Conservation (phyloP, 53 echinoderm and acorn worm species). For the Astropecten irregularis region DNA sequence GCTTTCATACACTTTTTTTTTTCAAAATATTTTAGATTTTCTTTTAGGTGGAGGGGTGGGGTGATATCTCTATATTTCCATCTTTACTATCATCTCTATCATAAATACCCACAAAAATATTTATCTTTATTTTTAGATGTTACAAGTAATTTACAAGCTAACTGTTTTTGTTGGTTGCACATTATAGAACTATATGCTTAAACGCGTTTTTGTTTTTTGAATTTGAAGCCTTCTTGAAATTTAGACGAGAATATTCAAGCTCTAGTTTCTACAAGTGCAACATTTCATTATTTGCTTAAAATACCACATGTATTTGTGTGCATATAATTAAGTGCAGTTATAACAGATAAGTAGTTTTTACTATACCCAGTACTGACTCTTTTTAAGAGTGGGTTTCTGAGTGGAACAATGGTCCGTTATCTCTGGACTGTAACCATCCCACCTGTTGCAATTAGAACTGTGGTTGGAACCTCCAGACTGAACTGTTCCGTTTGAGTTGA, state of each 20-base stretch:
- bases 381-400: conserved; percentile 79
- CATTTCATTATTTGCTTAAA: neutral
- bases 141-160: neutral
- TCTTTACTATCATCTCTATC: neutral
- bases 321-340: too few relatives aligned
- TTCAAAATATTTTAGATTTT: too few relatives aligned
- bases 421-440: conserved; percentile 69
- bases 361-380: conserved; percentile 99
- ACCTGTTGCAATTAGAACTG: conserved; percentile 57
- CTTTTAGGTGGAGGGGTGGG: neutral
- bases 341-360: neutral
- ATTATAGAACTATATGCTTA: too few relatives aligned
- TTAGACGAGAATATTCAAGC: too few relatives aligned
- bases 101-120: conserved; percentile 17
- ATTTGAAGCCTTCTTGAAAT: too few relatives aligned
- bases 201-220: too few relatives aligned
- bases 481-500: conserved; percentile 90
- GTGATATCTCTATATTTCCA: too few relatives aligned
- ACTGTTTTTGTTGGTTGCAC: too few relatives aligned
- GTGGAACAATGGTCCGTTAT: conserved; percentile 53
- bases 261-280: neutral
- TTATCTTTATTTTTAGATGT: neutral
- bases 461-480: conserved; percentile 25
- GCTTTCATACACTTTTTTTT: too few relatives aligned
- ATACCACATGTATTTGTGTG: too few relatives aligned